phyloP scores from a whole-genome alignment of 1,140 invertebrate species.

The Luehdorfia chinensis region DNA sequence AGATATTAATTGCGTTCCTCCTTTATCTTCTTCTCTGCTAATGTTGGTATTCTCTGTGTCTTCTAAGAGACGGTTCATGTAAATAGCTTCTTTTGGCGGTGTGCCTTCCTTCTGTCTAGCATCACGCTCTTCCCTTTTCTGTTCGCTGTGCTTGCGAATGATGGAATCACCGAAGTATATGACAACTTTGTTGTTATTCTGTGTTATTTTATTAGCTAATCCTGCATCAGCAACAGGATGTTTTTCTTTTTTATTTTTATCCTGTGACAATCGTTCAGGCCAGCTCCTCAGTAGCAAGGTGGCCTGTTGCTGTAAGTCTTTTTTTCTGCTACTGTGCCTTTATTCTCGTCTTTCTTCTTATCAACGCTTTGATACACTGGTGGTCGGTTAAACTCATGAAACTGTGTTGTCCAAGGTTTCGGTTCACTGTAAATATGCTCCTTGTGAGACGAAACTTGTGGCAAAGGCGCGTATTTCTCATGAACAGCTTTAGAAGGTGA shows the following conservation, averaged over 20 bases:
- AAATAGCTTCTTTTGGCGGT: constrained; percentile 58
- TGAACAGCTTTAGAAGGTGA: constrained; percentile 60
- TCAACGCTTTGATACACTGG: constrained; percentile 67
- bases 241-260: constrained; percentile 52
- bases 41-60: constrained; percentile 55
- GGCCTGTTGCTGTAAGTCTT: constrained; percentile 62
- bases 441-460: constrained; percentile 47
- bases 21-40: constrained; percentile 53
- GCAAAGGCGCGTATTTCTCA: constrained; percentile 70
- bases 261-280: constrained; percentile 59
- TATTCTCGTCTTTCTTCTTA: constrained; percentile 60
- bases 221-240: constrained; percentile 35
- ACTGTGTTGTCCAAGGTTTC: constrained; percentile 52
- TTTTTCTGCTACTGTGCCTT: constrained; percentile 51
- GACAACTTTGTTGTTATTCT: constrained; percentile 81
- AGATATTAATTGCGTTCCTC: constrained; percentile 58
- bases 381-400: constrained; percentile 56
- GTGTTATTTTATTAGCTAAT: constrained; percentile 66
- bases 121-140: constrained; percentile 52
- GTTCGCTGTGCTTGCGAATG: constrained; percentile 70
- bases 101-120: constrained; percentile 32
- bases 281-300: constrained; percentile 71
- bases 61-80: constrained; percentile 61
- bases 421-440: constrained; percentile 68
- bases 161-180: constrained; percentile 84